These are phyloP conservation scores for Tolmerus cingulatus DNA, from an alignment of 2,888 invertebrate genomes.

Conservation along the genomic window DNA sequence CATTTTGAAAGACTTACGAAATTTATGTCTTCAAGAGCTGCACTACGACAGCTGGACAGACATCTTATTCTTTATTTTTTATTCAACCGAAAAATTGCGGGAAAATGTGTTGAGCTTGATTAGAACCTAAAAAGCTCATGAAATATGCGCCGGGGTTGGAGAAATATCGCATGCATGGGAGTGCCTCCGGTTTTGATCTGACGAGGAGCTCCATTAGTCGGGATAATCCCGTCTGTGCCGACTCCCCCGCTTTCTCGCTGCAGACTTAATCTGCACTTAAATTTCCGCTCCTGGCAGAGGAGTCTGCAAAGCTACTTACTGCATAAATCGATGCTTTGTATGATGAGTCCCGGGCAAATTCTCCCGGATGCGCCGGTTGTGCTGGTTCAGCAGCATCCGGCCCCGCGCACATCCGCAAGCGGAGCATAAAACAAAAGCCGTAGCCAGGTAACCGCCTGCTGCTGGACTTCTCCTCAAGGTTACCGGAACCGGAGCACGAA, in stretches of 20 bases:
- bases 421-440: neutral
- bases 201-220: neutral
- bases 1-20: neutral
- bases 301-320: neutral
- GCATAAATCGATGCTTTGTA: neutral
- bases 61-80: neutral
- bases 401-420: neutral
- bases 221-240: neutral
- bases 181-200: neutral
- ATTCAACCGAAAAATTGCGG: neutral
- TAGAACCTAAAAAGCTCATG: neutral
- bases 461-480: neutral
- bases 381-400: neutral
- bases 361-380: neutral
- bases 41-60: no score
- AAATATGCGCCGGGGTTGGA: neutral
- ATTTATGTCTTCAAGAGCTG: neutral
- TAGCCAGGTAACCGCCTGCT: neutral
- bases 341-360: neutral
- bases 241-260: neutral
- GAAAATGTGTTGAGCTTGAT: neutral
- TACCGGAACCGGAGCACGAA: conserved; percentile 2
- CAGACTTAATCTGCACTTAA: neutral
- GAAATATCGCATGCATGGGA: neutral
- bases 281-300: neutral